Base-by-base conservation (phyloP, 2,113 vertebrate species). In the Girardinichthys multiradiatus region DNA sequence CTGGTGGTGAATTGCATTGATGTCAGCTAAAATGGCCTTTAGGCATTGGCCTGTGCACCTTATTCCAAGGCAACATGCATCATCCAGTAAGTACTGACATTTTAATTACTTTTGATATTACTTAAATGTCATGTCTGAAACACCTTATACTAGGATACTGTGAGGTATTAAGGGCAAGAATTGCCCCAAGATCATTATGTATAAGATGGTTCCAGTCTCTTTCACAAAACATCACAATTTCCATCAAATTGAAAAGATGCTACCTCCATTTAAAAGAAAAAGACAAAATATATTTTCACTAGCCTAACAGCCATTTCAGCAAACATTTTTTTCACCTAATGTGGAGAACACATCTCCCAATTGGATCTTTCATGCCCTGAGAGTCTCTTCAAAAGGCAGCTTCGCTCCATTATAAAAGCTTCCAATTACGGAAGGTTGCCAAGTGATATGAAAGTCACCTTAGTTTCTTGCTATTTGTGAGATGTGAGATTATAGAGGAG, bases 381-480 rank as follows among this genome's bases (percentile, higher is more conserved):
- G 80, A 80, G 77, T 57, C 72, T 76, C 82, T 72, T 92, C 80
- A 70, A 86, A 80, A 86, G 64, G 70, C 77, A 71, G 83, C 74
- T 72, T 86, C 87, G 80, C 85, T 79, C 73, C 59, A 60, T 89
- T 86, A 87, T 91, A 90, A 91, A 88, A 86, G 88, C 68, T 74
- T 80, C 79, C 75, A 84, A 86, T 93, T 88, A 88, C 91, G 83
- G 86, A 76, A 67, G 70, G 48, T 61, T 90, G 93, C 91, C 93
- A 94, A 90, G 86, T 86, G 61, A 83, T 80, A 77, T 91, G 89
- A 94, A 92, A 90, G 91, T 91, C 92, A 93, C 92, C 89, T 92
- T 87, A 79, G 74, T 66, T 70, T 71, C 63, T 80, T 74, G 67
- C 77, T 86, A 81, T 83, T 84, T 76, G 64, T 76, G 65, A 85